Evolutionary conservation across 2,888 invertebrate species (phyloP), one percentile per base, ranked within the genome.

Genomic region (Callimorpha dominula): DNA sequence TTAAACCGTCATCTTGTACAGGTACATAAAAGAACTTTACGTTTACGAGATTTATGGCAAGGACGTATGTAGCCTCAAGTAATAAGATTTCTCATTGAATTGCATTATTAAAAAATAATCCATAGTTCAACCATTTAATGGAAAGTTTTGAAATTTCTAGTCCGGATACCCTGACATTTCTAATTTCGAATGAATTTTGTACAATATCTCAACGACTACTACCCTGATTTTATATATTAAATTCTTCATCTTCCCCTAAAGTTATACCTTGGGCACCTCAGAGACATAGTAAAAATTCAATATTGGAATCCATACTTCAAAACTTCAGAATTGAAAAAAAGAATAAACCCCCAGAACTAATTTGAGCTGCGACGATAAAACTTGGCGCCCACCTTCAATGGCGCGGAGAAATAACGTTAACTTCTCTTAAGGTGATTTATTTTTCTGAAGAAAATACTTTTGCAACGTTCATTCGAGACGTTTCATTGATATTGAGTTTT

Each of bases 281-380:
- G 88, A 85, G 90, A 91, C 90, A 91, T 87, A 90, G 91, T 92
- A 91, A 91, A 93, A 94, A 92, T 93, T 93, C 92, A 92, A 94
- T 94, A 94, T 93, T 92, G 93, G 92, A 93, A 93, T 93, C 93
- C 91, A 94, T 93, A 92, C 93, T 92, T 93, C 90, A 91, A 91
- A 94, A 93, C 89, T 94, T 92, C 82, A 86, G 86, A 87, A 90
- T 89, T 90, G 87, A 90, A 91, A 91, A 91, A 90, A 86, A 85
- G 84, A 87, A 87, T 86, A 86, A 84, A 83, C 87, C 85, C 80
- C 71, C 74, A 65, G 87, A 93, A 93, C 93, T 94, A 92, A 93
- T 94, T 94, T 93, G 91, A 93, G 90, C 91, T 86, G 88, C 82
- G 87, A 85, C 92, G 91, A 92, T 91, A 92, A 94, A 93, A 93